Percentiles rank a stretch among this genome's conserved stretches.
phyloP scores from a whole-genome alignment of 2,797 vertebrate genomes.

The Cossypha caffra region DNA sequence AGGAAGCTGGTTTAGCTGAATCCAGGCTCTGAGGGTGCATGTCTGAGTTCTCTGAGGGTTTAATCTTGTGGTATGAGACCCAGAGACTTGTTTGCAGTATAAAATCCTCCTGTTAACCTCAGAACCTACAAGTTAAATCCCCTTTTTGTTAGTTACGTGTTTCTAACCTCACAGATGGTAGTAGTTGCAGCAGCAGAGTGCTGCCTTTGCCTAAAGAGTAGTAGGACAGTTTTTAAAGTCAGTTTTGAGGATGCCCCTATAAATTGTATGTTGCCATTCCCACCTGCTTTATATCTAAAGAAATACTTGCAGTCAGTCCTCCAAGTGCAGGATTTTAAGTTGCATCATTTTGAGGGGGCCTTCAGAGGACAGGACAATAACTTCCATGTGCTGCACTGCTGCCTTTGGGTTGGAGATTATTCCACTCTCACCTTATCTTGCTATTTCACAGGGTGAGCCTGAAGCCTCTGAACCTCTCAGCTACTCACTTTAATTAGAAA shows the following conservation, averaged over 20 bases:
- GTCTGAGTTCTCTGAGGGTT: accelerated
- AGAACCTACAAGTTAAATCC: background rate
- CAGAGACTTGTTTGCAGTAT: background rate
- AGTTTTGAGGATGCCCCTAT: background rate
- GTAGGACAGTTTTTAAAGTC: background rate
- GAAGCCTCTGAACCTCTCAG: background rate
- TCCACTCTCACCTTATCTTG: accelerated
- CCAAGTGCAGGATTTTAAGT: background rate
- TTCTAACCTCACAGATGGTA: too few species aligned
- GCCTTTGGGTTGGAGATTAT: background rate
- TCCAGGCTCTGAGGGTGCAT: background rate
- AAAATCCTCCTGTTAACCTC: background rate
- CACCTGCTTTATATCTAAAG: background rate
- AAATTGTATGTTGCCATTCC: background rate
- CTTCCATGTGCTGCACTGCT: background rate
- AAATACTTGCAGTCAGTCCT: background rate
- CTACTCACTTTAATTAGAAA: background rate
- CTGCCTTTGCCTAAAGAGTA: background rate
- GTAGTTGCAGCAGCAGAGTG: background rate
- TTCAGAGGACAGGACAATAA: background rate
- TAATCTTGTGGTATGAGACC: accelerated
- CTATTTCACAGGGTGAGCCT: background rate
- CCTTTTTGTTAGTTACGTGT: accelerated
- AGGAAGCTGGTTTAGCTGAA: background rate
- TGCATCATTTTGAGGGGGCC: background rate